A percentile compares a stretch with the other conserved stretches of the same genome.
These are phyloP conservation scores for Steinernema carpocapsae DNA, from an alignment of 2,888 invertebrate genomes.

Conservation along the genomic window DNA sequence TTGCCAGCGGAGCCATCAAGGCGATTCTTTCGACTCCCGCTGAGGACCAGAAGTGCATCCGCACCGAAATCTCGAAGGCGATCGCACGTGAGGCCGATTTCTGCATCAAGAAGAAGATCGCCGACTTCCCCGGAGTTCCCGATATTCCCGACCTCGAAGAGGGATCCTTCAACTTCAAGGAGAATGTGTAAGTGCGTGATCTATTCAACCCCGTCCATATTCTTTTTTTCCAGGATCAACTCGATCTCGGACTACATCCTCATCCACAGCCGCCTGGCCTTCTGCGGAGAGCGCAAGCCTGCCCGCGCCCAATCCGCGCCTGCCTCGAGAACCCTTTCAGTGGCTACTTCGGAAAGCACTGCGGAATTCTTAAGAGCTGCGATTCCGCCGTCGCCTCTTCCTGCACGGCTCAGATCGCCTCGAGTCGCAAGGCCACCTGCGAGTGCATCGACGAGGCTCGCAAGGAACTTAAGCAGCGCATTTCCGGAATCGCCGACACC, in stretches of 20 bases:
- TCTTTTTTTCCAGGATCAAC: conserved; percentile 57
- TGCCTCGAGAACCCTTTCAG: conserved; percentile 65
- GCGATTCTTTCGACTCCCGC: conserved; percentile 66
- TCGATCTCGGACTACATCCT: conserved; percentile 68
- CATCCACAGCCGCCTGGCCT: conserved; percentile 65
- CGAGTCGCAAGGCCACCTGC: conserved; percentile 60
- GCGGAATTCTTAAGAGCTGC: conserved; percentile 51
- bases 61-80: conserved; percentile 64
- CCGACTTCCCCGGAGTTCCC: conserved; percentile 65
- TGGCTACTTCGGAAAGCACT: conserved; percentile 64
- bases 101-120: conserved; percentile 62
- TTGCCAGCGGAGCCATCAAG: conserved; percentile 67
- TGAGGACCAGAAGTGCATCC: conserved; percentile 68
- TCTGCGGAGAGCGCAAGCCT: conserved; percentile 68
- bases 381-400: conserved; percentile 48
- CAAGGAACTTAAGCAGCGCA: conserved; percentile 66
- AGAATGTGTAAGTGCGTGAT: conserved; percentile 63
- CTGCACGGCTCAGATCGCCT: conserved; percentile 56
- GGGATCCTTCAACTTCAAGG: conserved; percentile 63
- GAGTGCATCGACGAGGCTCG: conserved; percentile 68
- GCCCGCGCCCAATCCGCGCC: conserved; percentile 60
- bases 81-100: conserved; percentile 64
- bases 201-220: not conserved
- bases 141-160: conserved; percentile 68
- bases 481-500: conserved; percentile 61